Conservation (phyloP, 1,140 invertebrate genomes). For the Parasteatoda tepidariorum region DNA sequence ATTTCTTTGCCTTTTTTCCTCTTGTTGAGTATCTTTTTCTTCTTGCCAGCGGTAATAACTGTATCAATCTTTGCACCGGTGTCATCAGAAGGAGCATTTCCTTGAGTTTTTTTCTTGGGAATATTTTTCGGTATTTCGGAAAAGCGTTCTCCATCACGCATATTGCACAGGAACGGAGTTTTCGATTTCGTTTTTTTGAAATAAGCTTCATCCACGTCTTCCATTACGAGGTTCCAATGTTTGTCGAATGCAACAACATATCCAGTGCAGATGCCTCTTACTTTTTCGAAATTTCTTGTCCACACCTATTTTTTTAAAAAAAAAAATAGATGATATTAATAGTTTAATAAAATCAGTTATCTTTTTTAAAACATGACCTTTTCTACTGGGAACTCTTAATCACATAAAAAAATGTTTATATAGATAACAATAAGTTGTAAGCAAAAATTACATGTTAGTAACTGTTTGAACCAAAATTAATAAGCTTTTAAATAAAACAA, state of each 20-base stretch:
- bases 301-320: conserved; percentile 66
- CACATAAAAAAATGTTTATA: too few relatives aligned
- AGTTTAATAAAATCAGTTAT: too few relatives aligned
- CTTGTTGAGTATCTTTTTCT: background rate
- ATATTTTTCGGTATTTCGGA: background rate
- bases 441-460: too few relatives aligned
- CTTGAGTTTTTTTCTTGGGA: background rate
- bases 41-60: background rate
- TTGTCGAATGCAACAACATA: conserved; percentile 92
- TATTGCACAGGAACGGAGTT: background rate
- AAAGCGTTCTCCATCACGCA: background rate
- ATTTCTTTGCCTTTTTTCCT: background rate
- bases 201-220: conserved; percentile 86
- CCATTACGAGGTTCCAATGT: conserved; percentile 91
- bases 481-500: too few relatives aligned
- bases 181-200: background rate
- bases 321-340: too few relatives aligned
- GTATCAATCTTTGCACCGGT: background rate
- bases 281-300: conserved; percentile 69
- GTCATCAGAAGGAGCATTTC: background rate
- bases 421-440: too few relatives aligned
- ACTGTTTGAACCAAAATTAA: too few relatives aligned
- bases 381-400: too few relatives aligned
- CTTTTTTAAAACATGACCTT: too few relatives aligned
- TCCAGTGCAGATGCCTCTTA: conserved; percentile 83